Conservation (phyloP, 2,113 vertebrate species). For the Aphyosemion australe region DNA sequence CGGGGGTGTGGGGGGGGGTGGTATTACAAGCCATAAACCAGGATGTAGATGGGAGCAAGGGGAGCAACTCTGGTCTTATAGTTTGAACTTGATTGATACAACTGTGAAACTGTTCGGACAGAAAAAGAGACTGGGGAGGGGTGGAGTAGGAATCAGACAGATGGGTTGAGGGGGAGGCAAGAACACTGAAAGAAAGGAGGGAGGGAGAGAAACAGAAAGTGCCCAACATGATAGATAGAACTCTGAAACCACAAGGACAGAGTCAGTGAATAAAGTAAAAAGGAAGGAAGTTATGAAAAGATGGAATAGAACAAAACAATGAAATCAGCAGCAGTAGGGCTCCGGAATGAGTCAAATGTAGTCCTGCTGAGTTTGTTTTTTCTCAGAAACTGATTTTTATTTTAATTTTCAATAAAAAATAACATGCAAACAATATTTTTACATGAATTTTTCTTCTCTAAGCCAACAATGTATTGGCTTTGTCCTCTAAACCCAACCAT, state of each 20-base stretch:
- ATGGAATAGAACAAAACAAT: conserved; percentile 5
- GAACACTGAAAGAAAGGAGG: conserved; percentile 8
- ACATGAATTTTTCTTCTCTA: neutral
- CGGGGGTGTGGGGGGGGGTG: conserved; percentile 13
- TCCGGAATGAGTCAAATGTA: conserved; percentile 2
- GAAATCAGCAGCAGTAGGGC: conserved; percentile 6
- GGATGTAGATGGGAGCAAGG: conserved; percentile 70
- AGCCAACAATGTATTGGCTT: neutral
- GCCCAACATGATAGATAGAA: conserved; percentile 41
- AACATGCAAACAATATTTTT: neutral
- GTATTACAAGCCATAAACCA: conserved; percentile 70
- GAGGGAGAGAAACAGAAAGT: conserved; percentile 2
- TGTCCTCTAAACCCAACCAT: too few species aligned
- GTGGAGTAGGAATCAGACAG: conserved; percentile 12
- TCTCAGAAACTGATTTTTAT: too few species aligned
- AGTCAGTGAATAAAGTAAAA: conserved; percentile 1
- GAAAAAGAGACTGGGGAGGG: conserved; percentile 38
- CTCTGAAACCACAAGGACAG: conserved; percentile 35
- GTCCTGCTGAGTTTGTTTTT: conserved; percentile 3
- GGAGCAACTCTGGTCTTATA: conserved; percentile 70
- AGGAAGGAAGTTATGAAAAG: conserved; percentile 4
- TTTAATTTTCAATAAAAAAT: neutral
- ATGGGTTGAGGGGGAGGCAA: conserved; percentile 31
- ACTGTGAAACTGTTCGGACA: conserved; percentile 69
- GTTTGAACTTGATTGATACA: conserved; percentile 77